Percentiles rank a stretch among this genome's conserved stretches.
Conservation (phyloP, 2,113 vertebrate species). For the Ascaphus truei region DNA sequence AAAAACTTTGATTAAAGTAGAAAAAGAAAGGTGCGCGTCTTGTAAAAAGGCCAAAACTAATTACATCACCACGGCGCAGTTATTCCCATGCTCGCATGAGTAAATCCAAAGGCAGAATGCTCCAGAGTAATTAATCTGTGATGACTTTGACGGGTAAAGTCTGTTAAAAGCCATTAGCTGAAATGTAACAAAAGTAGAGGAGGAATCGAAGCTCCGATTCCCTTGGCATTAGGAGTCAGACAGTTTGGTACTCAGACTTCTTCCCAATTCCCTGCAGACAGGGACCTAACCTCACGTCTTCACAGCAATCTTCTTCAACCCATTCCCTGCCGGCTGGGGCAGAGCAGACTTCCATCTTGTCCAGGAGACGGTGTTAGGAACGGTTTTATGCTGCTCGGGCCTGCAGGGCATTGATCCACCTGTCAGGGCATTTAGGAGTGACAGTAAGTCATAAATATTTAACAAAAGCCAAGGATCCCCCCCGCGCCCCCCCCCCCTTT, state of each 20-base stretch:
- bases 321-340: not conserved
- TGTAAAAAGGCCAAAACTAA: slow-evolving; percentile 34
- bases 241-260: not conserved
- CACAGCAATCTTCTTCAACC: not conserved
- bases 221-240: slow-evolving; percentile 10
- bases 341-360: not conserved
- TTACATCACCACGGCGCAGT: slow-evolving; percentile 43
- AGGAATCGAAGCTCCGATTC: slow-evolving; percentile 44
- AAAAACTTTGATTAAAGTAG: slow-evolving; percentile 36
- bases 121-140: slow-evolving; percentile 54
- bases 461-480: too few species aligned
- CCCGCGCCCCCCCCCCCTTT: too few species aligned
- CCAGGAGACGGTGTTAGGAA: too few species aligned
- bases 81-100: slow-evolving; percentile 39
- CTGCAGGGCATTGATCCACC: too few species aligned
- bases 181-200: slow-evolving; percentile 55
- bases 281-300: not conserved
- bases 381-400: too few species aligned
- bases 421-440: too few species aligned
- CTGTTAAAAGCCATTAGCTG: slow-evolving; percentile 58
- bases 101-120: slow-evolving; percentile 47
- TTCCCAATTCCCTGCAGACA: slow-evolving; percentile 14
- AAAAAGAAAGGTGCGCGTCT: not conserved
- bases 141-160: slow-evolving; percentile 43
- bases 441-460: too few species aligned